Percentiles rank a stretch among this genome's conserved stretches.
These are phyloP conservation scores for Manacus vitellinus DNA, from an alignment of 2,113 vertebrate species.

Conservation along the genomic window DNA sequence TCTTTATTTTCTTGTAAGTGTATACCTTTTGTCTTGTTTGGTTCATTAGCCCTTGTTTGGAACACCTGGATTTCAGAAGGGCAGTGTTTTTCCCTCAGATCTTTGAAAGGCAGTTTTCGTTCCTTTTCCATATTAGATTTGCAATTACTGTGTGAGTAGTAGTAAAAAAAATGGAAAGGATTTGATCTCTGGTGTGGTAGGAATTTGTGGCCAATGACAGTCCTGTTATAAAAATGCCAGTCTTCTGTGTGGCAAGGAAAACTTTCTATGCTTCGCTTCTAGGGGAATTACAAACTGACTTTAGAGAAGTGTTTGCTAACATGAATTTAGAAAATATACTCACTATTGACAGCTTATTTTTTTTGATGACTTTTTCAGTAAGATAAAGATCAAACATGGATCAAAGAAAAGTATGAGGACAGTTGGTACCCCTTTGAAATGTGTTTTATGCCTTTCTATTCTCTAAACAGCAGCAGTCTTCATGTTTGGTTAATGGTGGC, in stretches of 20 bases:
- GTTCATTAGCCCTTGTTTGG: not conserved
- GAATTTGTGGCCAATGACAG: not conserved
- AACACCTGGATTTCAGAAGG: not conserved
- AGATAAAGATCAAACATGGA: not conserved
- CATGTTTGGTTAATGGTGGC: not conserved
- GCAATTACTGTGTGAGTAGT: not conserved
- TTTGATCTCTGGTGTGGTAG: not conserved
- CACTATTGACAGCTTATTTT: not conserved
- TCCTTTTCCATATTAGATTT: not conserved
- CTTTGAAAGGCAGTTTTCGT: not conserved
- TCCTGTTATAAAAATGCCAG: not conserved
- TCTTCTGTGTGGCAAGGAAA: not conserved
- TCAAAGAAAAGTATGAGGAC: not conserved
- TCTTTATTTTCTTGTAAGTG: not conserved
- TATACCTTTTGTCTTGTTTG: not conserved
- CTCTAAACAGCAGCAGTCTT: not conserved
- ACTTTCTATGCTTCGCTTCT: not conserved
- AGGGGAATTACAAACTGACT: not conserved
- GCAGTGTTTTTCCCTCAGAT: not conserved
- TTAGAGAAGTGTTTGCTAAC: not conserved
- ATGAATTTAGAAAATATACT: not conserved
- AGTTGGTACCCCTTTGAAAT: not conserved
- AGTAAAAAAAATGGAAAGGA: not conserved
- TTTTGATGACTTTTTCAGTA: not conserved
- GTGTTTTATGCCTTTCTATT: not conserved